These are phyloP conservation scores for Rhinoptilus africanus DNA, from an alignment of 2,113 vertebrate genomes.

Conservation along the genomic window DNA sequence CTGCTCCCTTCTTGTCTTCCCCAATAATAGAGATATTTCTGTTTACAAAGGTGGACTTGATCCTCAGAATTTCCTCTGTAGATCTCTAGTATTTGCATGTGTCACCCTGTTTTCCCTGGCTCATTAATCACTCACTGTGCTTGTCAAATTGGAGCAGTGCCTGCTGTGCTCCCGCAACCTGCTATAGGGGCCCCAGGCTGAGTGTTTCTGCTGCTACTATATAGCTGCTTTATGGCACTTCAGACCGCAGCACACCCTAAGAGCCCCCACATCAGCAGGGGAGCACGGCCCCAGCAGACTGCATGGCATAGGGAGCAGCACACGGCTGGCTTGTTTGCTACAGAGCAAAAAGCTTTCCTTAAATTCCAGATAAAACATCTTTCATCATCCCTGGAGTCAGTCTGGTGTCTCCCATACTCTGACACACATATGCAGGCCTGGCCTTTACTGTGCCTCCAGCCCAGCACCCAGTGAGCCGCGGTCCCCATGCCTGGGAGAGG, in stretches of 20 bases:
- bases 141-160: conserved; percentile 49
- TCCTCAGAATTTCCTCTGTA: conserved; percentile 57
- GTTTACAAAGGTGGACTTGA: conserved; percentile 64
- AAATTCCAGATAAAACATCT: neutral
- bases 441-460: neutral
- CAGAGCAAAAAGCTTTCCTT: neutral
- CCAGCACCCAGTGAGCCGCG: fast-evolving
- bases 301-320: neutral
- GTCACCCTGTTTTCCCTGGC: conserved; percentile 61
- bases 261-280: neutral
- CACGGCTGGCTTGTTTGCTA: neutral
- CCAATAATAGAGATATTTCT: conserved; percentile 63
- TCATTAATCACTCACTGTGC: conserved; percentile 66
- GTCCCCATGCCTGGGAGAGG: neutral
- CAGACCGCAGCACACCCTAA: neutral
- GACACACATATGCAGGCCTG: neutral
- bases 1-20: conserved; percentile 51
- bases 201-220: neutral
- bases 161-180: conserved; percentile 44
- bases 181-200: neutral
- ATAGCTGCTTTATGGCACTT: neutral
- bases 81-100: conserved; percentile 63
- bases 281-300: neutral
- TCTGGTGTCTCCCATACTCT: neutral
- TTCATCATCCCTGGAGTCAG: too few species aligned